These are phyloP conservation scores for Cynaeus angustus DNA, from an alignment of 2,888 invertebrate species.

Conservation along the genomic window DNA sequence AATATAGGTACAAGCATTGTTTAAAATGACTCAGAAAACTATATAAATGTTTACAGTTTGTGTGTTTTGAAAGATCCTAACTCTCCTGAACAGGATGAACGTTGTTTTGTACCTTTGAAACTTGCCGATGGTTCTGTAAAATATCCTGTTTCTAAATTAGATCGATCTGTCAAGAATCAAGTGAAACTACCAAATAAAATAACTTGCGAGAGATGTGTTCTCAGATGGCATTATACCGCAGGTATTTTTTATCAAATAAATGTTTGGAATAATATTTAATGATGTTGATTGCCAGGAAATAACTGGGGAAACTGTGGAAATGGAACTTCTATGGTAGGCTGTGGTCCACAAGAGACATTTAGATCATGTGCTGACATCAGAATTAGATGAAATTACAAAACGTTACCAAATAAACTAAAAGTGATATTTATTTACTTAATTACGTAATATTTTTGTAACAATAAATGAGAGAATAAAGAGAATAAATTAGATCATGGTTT, in stretches of 20 bases:
- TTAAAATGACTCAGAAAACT: not conserved
- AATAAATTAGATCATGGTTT: too few relatives aligned
- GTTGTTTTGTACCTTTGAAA: constrained; percentile 68
- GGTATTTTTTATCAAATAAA: constrained; percentile 58
- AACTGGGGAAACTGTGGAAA: constrained; percentile 63
- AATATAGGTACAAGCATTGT: constrained; percentile 61
- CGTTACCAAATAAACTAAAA: too few relatives aligned
- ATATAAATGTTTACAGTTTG: constrained; percentile 57
- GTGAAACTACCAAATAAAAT: constrained; percentile 68
- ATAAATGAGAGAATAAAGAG: too few relatives aligned
- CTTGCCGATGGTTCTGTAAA: constrained; percentile 64
- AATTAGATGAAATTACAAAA: constrained; percentile 1
- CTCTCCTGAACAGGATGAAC: constrained; percentile 69
- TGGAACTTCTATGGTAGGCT: constrained; percentile 71
- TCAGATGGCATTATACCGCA: constrained; percentile 72
- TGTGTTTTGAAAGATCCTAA: constrained; percentile 66
- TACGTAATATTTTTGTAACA: too few relatives aligned
- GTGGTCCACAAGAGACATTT: constrained; percentile 71
- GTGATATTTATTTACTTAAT: too few relatives aligned
- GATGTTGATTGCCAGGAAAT: constrained; percentile 2
- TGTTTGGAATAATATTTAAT: constrained; percentile 56
- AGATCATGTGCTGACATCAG: constrained; percentile 53
- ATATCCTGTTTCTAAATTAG: constrained; percentile 57
- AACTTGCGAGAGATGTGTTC: constrained; percentile 71
- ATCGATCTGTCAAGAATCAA: constrained; percentile 56